phyloP scores from a whole-genome alignment of 2,797 vertebrate genomes.

The Gobio occitaniae region DNA sequence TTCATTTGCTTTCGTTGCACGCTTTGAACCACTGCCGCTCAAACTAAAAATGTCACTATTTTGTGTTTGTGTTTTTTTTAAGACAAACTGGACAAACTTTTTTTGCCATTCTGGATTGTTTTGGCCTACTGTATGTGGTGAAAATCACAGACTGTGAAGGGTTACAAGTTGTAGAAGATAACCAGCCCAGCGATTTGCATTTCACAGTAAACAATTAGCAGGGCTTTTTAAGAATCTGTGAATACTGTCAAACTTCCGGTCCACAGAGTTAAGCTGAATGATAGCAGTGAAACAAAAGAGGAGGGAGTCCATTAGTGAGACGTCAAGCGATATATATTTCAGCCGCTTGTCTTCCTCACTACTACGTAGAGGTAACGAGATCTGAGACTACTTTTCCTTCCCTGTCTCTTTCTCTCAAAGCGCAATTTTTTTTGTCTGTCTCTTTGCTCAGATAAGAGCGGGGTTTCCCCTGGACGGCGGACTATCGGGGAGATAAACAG shows the following conservation, averaged over 20 bases:
- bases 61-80: too few relatives aligned
- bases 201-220: not conserved
- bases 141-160: not conserved
- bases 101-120: not conserved
- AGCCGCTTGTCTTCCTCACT: conserved; percentile 45
- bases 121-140: not conserved
- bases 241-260: conserved; percentile 13
- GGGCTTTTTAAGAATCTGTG: conserved; percentile 14
- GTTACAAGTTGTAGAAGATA: not conserved
- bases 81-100: not conserved
- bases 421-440: not conserved
- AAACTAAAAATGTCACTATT: not conserved
- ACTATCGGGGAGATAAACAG: conserved; percentile 47
- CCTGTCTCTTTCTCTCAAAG: conserved; percentile 5
- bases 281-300: conserved; percentile 46
- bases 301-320: conserved; percentile 48
- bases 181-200: not conserved
- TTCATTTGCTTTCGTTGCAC: not conserved
- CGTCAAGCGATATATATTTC: conserved; percentile 40
- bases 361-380: conserved; percentile 50
- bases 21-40: not conserved
- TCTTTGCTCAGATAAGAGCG: conserved; percentile 51
- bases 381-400: conserved; percentile 43
- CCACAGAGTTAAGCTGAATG: conserved; percentile 31
- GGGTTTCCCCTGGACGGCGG: conserved; percentile 23